Base-by-base conservation (phyloP, 2,888 invertebrate species). In the Petrolisthes manimaculis region DNA sequence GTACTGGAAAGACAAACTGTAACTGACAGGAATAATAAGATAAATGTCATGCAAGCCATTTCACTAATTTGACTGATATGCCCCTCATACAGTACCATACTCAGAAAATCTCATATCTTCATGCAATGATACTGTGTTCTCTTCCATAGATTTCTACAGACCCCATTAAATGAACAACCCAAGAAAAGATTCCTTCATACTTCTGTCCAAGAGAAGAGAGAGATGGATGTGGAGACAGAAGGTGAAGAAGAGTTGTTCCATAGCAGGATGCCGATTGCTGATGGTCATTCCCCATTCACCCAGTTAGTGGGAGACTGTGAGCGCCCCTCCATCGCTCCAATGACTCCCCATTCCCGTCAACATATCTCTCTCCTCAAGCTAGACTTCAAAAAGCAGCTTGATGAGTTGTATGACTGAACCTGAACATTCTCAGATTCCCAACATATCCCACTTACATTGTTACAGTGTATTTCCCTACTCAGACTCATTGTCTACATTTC, bases 311-410 rank as follows among this genome's bases (percentile, higher is more conserved):
- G 86, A 18, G 75, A 86, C 77, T 86, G 86, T 77, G 82, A 86
- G 82, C 81, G 86, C 9, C 82, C 86, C 5, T 86, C 86, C 37
- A 75, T 86, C n/a, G 86, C 75, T 21, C 86, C 86, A 24, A 81
- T 86, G 75, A 86, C 86, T 4, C 86, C 86, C 53, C 86, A 82
- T 67, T 82, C 86, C 4, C 81, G 82, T 9, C 75, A 75, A 56
- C 56, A 86, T 37, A 77, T 86, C 18, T 82, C 77, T 4, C 12
- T 61, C 8, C 53, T 86, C 54, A 86, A 86, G 82, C 14, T 77
- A 21, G 53, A 24, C 4, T 55, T 86, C 21, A 81, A 24, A 18
- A 80, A 86, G 61, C 86, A 86, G 21, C 67, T 86, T 6, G 86
- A 86, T 54, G 14, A 81, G 14, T 86, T 86, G 55, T 86, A 86